Conservation (phyloP, 2,888 invertebrate species). For the Melieria crassipennis region DNA sequence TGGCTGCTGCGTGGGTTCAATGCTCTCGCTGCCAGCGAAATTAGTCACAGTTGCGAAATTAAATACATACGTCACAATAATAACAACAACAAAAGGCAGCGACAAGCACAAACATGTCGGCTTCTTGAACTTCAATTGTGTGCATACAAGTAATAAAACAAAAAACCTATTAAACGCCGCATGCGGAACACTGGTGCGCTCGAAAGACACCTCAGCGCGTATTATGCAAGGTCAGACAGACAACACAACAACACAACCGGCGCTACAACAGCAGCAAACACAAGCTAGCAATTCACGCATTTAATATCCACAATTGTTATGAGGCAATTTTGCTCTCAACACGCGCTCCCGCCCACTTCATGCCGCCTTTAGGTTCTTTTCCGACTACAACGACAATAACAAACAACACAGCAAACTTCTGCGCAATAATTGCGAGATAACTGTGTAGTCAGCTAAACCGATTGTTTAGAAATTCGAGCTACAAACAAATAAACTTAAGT, state of each 20-base stretch:
- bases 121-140: slow-evolving; percentile 21
- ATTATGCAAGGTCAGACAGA: slow-evolving; percentile 9
- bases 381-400: too few species aligned
- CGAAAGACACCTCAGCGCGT: neutral
- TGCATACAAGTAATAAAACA: slow-evolving; percentile 3
- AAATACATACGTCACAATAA: neutral
- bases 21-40: neutral
- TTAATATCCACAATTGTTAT: too few species aligned
- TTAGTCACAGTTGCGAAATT: slow-evolving; percentile 9
- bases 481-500: too few species aligned
- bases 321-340: too few species aligned
- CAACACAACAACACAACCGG: neutral
- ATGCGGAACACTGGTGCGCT: slow-evolving; percentile 13
- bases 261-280: neutral
- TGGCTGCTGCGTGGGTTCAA: neutral
- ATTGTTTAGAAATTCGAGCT: too few species aligned
- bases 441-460: neutral
- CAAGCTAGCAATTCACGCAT: slow-evolving; percentile 10
- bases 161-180: slow-evolving; percentile 15
- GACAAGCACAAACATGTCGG: slow-evolving; percentile 10
- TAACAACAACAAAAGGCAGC: neutral
- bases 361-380: too few species aligned
- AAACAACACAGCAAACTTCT: too few species aligned
- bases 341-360: too few species aligned
- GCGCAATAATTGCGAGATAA: too few species aligned